phyloP scores from a whole-genome alignment of 1,140 invertebrate genomes.

The Leptonema lineaticorne region DNA sequence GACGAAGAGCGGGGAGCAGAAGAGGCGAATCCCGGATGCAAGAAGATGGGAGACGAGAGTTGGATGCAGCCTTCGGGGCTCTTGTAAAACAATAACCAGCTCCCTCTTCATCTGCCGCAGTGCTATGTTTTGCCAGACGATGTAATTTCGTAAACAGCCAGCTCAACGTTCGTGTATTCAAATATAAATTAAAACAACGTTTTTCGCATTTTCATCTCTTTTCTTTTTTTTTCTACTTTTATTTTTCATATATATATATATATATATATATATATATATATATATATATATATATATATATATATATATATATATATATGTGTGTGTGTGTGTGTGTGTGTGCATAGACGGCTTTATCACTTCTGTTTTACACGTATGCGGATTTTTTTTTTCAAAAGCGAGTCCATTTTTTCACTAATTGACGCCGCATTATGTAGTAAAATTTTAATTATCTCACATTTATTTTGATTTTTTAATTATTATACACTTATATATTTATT shows the following conservation, averaged over 20 bases:
- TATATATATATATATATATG: background rate
- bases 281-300: background rate
- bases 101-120: conserved; percentile 9
- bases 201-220: background rate
- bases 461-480: too few species aligned
- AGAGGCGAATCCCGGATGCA: background rate
- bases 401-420: too few species aligned
- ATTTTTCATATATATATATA: background rate
- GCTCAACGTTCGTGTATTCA: background rate
- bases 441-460: too few species aligned
- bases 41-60: background rate
- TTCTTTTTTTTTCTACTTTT: background rate
- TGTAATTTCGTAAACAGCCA: conserved; percentile 17
- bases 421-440: too few species aligned
- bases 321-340: too few species aligned
- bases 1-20: background rate
- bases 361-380: too few species aligned
- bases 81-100: conserved; percentile 25
- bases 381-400: too few species aligned
- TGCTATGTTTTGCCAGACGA: conserved; percentile 19
- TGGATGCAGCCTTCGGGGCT: conserved; percentile 14
- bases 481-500: too few species aligned
- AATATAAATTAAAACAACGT: background rate
- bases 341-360: too few species aligned
- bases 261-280: background rate